Base-by-base conservation (phyloP, 2,113 vertebrate species). In the Symphodus melops region DNA sequence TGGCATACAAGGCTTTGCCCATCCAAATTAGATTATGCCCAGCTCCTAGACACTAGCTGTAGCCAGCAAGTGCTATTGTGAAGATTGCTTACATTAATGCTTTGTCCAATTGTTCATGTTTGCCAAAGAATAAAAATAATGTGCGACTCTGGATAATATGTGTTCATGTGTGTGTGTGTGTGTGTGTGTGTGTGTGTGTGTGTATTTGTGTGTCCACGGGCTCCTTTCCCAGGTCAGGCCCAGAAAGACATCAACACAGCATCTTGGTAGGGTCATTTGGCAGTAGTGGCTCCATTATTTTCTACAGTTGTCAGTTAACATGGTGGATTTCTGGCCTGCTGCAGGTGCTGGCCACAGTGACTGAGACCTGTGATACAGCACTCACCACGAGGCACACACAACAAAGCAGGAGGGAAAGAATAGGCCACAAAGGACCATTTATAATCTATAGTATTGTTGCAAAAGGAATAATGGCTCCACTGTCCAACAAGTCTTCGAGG, bases 11-110 rank as follows among this genome's bases (percentile, higher is more conserved):
- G 89, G 91, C 90, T 88, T 94, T 92, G 93, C 92, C 93, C 93
- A 88, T 89, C 94, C 91, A 94, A 96, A 95, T 93, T 86, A 92
- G 94, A 94, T 96, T 93, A 94, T 92, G 79, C 85, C 94, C 82
- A 64, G 60, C 89, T 93, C 89, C 90, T 91, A 94, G 93, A 91
- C 90, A 89, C 81, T 86, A 92, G 75, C 89, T 89, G 88, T 88
- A 90, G 93, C 94, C 93, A 94, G 92, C 91, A 90, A 94, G 93
- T 91, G 91, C 87, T 89, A 92, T 93, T 93, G 92, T 92, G 92
- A 91, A 91, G 88, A 92, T 93, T 93, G 86, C 89, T 93, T 90
- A 89, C 93, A 91, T 92, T 94, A 93, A 92, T 88, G 90, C 91
- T 93, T 91, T 92, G 89, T 92, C 87, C 92, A 89, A 89, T 94